Conservation (phyloP, 2,888 invertebrate genomes). For the Glaucopsyche alexis region DNA sequence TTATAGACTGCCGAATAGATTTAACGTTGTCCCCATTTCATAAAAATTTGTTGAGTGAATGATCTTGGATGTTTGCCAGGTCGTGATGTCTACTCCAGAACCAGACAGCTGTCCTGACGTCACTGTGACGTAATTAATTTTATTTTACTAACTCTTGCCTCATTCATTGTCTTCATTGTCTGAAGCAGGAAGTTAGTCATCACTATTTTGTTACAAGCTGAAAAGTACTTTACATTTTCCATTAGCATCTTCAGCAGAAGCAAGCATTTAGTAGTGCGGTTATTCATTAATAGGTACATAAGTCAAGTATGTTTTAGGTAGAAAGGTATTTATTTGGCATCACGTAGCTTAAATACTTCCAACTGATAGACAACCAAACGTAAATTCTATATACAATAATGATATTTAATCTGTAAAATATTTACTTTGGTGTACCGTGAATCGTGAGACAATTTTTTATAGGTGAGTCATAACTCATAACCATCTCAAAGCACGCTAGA, state of each 20-base stretch:
- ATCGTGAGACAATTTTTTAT: neutral
- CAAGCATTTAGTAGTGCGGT: neutral
- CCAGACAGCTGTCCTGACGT: slow-evolving; percentile 72
- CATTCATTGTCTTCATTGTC: slow-evolving; percentile 24
- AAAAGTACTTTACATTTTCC: neutral
- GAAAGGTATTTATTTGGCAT: too few relatives aligned
- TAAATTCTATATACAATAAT: neutral
- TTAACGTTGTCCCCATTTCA: slow-evolving; percentile 63
- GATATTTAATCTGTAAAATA: neutral
- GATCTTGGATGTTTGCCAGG: slow-evolving; percentile 69
- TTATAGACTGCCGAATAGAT: slow-evolving; percentile 37
- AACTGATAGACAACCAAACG: too few relatives aligned
- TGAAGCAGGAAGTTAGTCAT: neutral
- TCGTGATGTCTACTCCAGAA: slow-evolving; percentile 74
- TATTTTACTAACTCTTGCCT: neutral
- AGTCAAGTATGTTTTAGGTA: too few relatives aligned
- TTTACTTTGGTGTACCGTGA: neutral
- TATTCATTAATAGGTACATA: too few relatives aligned
- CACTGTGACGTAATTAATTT: slow-evolving; percentile 57
- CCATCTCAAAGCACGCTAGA: neutral
- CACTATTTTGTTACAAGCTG: slow-evolving; percentile 2
- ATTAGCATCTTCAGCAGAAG: neutral
- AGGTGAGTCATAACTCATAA: neutral
- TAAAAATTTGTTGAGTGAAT: slow-evolving; percentile 67
- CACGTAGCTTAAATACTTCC: too few relatives aligned